Evolutionary conservation across 2,113 vertebrate genomes (phyloP), one percentile per base, ranked within the genome.

Genomic region (Motacilla alba): DNA sequence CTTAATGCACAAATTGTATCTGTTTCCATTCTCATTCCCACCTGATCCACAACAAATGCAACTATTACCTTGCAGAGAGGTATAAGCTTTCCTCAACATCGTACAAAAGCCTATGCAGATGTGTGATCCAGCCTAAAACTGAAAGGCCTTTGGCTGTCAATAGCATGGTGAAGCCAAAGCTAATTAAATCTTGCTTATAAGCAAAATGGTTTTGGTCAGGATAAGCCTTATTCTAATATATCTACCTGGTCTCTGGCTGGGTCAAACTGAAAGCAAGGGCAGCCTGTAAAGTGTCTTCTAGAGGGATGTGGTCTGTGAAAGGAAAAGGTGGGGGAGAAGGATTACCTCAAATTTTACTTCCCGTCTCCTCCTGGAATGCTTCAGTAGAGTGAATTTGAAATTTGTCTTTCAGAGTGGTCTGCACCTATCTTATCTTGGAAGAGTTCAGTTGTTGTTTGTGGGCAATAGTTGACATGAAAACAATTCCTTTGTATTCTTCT

Each of bases 71-170:
- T 81, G 31, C 43, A 78, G 73, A 46, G 23, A 73, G 41, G 27
- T 27, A 16, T 2, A 33, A 70, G 35, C 19, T 3, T 83, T 69
- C 68, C 53, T 13, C 70, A 66, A 49, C 13, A 10, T 11, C 56
- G 13, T 21, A 4, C 30, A 76, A 47, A 85, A 79, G 49, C 33
- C 37, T 69, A 14, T 80, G 15, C 19, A 59, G 37, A 24, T 74
- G 24, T 68, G 62, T 68, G 52, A 73, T 85, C 35, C 41, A 52
- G 18, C 41, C 90, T 90, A 59, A 90, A 60, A 73, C 49, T 86
- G 46, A 28, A 80, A 80, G 19, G n/a, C 11, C 9, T 83, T 86
- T 92, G 35, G 24, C 55, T 62, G 2, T 62, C 31, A 66, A 33
- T 43, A 59, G 7, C 31, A 35, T 49, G 39, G 55, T 62, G 82